These are phyloP conservation scores for Eupithecia abbreviata DNA, from an alignment of 2,888 invertebrate genomes.

Conservation along the genomic window DNA sequence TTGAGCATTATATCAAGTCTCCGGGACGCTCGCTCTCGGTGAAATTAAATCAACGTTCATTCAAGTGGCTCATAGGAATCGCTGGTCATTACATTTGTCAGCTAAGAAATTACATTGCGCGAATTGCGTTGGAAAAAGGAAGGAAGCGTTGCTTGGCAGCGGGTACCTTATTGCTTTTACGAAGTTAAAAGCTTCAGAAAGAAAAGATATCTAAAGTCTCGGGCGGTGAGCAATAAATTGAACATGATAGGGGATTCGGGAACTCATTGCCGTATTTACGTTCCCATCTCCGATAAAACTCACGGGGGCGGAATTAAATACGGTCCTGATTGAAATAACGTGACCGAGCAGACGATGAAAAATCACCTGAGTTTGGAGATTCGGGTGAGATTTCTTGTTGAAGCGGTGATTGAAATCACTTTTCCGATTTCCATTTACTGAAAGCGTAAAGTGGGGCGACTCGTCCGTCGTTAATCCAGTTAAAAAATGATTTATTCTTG, in stretches of 20 bases:
- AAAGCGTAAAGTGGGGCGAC: slow-evolving; percentile 17
- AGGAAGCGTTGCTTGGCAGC: slow-evolving; percentile 19
- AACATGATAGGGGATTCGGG: slow-evolving; percentile 49
- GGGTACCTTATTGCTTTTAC: slow-evolving; percentile 41
- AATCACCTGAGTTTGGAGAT: slow-evolving; percentile 46
- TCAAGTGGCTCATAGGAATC: slow-evolving; percentile 62
- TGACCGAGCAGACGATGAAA: slow-evolving; percentile 51
- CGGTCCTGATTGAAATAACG: slow-evolving; percentile 59
- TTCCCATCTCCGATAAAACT: slow-evolving; percentile 52
- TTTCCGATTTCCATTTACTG: slow-evolving; percentile 40
- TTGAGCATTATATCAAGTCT: slow-evolving; percentile 71
- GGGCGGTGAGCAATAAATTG: slow-evolving; percentile 56
- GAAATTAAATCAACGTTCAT: slow-evolving; percentile 72
- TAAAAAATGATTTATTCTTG: slow-evolving; percentile 1
- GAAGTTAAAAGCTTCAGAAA: slow-evolving; percentile 45
- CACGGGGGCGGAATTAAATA: slow-evolving; percentile 55
- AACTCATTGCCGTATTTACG: slow-evolving; percentile 51
- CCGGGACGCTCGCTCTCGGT: slow-evolving; percentile 53
- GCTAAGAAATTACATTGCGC: slow-evolving; percentile 49
- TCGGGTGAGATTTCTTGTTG: slow-evolving; percentile 40
- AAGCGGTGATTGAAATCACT: slow-evolving; percentile 41
- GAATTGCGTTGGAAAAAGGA: slow-evolving; percentile 38
- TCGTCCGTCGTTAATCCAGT: slow-evolving; percentile 32
- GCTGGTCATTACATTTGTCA: slow-evolving; percentile 54
- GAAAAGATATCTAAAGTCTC: slow-evolving; percentile 49